Evolutionary conservation across 2,888 invertebrate genomes (phyloP), one percentile per base, ranked within the genome.

Genomic region (Zaprionus lineosus): DNA sequence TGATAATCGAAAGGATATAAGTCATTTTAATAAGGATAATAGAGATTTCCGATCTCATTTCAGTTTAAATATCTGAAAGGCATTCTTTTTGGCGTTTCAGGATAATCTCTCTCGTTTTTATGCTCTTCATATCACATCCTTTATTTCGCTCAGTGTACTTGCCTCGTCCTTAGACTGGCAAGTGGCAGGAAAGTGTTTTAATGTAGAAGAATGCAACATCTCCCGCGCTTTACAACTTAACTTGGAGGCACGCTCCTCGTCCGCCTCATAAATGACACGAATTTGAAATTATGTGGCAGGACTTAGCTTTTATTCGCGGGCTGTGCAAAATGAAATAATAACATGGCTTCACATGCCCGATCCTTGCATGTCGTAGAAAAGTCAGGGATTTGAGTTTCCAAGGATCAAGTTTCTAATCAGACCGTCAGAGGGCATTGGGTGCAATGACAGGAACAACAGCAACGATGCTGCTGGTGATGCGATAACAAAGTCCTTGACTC

Each of bases 201-300:
- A 55, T 56, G 55, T 63, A 50, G n/a, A n/a, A 44, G 39, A 61
- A 46, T 68, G 67, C 69, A 69, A 63, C 63, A 53, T 36, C 63
- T 63, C 36, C 15, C 53, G 53, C 46, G 29, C 60, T 64, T 73
- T 63, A 70, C 55, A 55, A 48, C 63, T 61, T 67, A 56, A 55
- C 73, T 70, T 58, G 43, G 69, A 28, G 19, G 33, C 51, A 55
- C 43, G 76, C 62, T 44, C 44, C 34, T 62, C 61, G 44, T 8
- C 50, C 59, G 70, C 50, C 66, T 60, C 68, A 70, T 70, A 65
- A 81, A 66, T 72, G 84, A 83, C 78, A 69, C 62, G 83, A 84
- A 85, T 85, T 83, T 85, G 62, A 76, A 84, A 83, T 85, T 66
- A 72, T 72, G 65, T 75, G 65, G 41, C 52, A 29, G 34, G 16